phyloP scores from a whole-genome alignment of 2,113 vertebrate species.

The Serinus canaria region DNA sequence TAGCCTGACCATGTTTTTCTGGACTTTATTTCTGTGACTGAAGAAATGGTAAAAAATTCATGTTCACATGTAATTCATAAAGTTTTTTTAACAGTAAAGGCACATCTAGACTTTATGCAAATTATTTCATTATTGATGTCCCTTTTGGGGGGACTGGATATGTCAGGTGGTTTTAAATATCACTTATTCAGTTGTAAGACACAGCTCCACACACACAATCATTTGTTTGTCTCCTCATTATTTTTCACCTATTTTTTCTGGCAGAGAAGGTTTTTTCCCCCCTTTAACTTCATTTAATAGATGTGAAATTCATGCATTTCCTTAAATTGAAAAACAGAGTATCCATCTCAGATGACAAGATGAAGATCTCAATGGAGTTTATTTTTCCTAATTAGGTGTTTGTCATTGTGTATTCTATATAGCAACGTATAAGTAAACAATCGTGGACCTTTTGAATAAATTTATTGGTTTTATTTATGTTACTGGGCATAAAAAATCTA shows the following conservation, averaged over 20 bases:
- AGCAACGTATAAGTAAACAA: slow-evolving; percentile 72
- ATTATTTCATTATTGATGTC: background rate
- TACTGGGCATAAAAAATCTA: slow-evolving; percentile 77
- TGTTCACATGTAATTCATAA: background rate
- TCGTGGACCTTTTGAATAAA: slow-evolving; percentile 76
- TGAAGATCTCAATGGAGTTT: slow-evolving; percentile 59
- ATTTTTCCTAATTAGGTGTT: slow-evolving; percentile 77
- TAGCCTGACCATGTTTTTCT: background rate
- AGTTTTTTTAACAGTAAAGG: background rate
- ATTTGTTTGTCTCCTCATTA: background rate
- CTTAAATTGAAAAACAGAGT: slow-evolving; percentile 20
- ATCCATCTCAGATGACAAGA: slow-evolving; percentile 58
- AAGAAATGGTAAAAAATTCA: background rate
- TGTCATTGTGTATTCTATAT: slow-evolving; percentile 68
- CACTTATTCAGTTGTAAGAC: background rate
- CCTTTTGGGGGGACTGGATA: background rate
- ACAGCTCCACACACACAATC: background rate
- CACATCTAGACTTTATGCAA: background rate
- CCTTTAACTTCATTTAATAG: background rate
- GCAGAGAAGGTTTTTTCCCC: background rate
- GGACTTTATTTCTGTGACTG: background rate
- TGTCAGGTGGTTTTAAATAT: background rate
- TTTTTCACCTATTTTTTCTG: background rate
- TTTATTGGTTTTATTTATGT: slow-evolving; percentile 83
- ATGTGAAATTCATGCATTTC: background rate